Conservation (phyloP, 1,140 invertebrate species). For the Drusus annulatus region DNA sequence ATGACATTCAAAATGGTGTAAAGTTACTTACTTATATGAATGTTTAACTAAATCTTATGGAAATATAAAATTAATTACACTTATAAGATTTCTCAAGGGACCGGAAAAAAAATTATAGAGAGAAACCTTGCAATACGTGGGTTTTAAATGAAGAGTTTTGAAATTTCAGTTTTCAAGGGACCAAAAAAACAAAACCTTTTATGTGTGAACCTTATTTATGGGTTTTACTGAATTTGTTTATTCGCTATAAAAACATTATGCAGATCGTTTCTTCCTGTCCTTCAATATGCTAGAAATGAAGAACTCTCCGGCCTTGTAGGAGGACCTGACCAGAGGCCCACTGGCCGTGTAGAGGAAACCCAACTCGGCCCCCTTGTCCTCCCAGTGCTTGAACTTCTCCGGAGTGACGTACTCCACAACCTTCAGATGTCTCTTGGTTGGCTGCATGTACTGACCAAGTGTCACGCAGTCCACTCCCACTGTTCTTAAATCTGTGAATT, state of each 20-base stretch:
- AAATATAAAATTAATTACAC: no score
- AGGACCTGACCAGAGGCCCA: slow-evolving; percentile 96
- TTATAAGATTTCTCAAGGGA: no score
- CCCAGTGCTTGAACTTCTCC: slow-evolving; percentile 94
- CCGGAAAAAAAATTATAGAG: no score
- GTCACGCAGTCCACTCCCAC: slow-evolving; percentile 95
- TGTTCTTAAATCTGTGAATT: slow-evolving; percentile 77
- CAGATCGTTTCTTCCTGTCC: slow-evolving; percentile 65
- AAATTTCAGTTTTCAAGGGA: no score
- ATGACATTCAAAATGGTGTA: no score
- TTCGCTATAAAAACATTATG: slow-evolving; percentile 53
- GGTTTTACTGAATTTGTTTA: not conserved
- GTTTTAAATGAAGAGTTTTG: no score
- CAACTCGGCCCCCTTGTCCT: slow-evolving; percentile 85
- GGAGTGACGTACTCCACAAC: slow-evolving; percentile 98
- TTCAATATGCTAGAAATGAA: slow-evolving; percentile 87
- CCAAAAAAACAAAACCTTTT: no score
- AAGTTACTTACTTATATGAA: no score
- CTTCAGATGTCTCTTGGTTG: slow-evolving; percentile 96
- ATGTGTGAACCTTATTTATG: no score
- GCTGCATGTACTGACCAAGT: slow-evolving; percentile 99
- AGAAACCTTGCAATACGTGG: no score
- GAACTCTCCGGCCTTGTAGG: slow-evolving; percentile 97
- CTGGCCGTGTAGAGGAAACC: slow-evolving; percentile 98
- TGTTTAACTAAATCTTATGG: no score